Percentiles rank a stretch among this genome's conserved stretches.
phyloP scores from a whole-genome alignment of 2,888 invertebrate species.

The Chalcis sispes region DNA sequence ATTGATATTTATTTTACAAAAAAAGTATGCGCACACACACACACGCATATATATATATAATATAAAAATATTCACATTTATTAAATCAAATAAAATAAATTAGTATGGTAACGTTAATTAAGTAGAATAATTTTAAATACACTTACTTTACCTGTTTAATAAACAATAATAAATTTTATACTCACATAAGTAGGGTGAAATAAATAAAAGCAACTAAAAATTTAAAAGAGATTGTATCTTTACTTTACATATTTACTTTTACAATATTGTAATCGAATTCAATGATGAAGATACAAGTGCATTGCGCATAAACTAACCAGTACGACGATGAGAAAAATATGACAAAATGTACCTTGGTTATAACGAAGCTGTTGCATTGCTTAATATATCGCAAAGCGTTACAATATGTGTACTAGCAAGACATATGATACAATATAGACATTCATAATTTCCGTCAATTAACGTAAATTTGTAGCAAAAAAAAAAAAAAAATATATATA shows the following conservation, averaged over 20 bases:
- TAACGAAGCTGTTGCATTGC: constrained; percentile 21
- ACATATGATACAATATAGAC: constrained; percentile 30
- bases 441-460: constrained; percentile 23
- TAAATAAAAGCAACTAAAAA: not conserved
- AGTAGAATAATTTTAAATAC: too few species aligned
- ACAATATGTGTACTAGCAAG: constrained; percentile 11
- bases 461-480: constrained; percentile 10
- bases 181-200: too few species aligned
- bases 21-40: too few species aligned
- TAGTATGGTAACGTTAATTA: too few species aligned
- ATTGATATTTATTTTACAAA: too few species aligned
- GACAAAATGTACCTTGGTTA: constrained; percentile 26
- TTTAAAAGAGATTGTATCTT: constrained; percentile 36
- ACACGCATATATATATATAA: too few species aligned
- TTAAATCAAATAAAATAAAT: too few species aligned
- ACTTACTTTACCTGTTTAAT: too few species aligned
- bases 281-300: constrained; percentile 30
- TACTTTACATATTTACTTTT: constrained; percentile 45
- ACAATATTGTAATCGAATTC: constrained; percentile 17
- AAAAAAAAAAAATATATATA: constrained; percentile 6
- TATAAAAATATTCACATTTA: too few species aligned
- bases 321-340: constrained; percentile 13
- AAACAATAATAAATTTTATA: too few species aligned
- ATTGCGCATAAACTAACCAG: constrained; percentile 32
- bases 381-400: not conserved